Evolutionary conservation across 2,113 vertebrate species (phyloP).

Genomic region (Delphinapterus leucas): DNA sequence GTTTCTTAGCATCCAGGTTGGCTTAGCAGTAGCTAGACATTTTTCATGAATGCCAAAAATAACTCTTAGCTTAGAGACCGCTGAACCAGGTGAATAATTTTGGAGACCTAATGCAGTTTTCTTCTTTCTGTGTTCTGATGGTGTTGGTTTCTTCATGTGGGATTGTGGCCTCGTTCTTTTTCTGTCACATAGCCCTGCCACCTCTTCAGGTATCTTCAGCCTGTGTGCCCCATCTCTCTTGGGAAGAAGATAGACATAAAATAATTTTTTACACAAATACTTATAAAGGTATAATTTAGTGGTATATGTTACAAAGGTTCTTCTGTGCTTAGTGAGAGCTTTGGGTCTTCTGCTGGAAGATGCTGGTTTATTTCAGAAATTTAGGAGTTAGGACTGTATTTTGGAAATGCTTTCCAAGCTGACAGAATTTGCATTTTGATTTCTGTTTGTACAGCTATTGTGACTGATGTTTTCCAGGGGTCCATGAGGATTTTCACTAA

Average conservation of each 20-base stretch:
- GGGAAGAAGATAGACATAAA: background rate
- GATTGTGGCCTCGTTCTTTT: background rate
- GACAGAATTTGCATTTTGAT: constrained; percentile 18
- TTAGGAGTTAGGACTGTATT: background rate
- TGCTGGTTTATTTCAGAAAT: background rate
- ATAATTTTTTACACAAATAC: background rate
- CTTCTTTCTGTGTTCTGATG: background rate
- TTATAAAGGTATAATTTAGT: background rate
- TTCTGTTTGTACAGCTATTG: constrained; percentile 84
- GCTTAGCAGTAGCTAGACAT: background rate
- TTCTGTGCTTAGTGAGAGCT: background rate
- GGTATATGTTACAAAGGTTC: background rate
- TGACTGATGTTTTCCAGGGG: constrained; percentile 96
- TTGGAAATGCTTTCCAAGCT: background rate
- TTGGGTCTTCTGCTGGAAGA: background rate
- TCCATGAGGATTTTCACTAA: constrained; percentile 98
- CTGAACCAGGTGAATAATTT: background rate
- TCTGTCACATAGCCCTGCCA: background rate
- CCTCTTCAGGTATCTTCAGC: background rate
- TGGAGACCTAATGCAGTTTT: background rate
- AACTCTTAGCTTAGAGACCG: background rate
- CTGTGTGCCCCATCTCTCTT: background rate
- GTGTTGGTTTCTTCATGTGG: background rate
- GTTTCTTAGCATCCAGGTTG: background rate
- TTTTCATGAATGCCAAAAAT: background rate